phyloP scores from a whole-genome alignment of 2,797 vertebrate species.

The Odontamblyopus rebecca region DNA sequence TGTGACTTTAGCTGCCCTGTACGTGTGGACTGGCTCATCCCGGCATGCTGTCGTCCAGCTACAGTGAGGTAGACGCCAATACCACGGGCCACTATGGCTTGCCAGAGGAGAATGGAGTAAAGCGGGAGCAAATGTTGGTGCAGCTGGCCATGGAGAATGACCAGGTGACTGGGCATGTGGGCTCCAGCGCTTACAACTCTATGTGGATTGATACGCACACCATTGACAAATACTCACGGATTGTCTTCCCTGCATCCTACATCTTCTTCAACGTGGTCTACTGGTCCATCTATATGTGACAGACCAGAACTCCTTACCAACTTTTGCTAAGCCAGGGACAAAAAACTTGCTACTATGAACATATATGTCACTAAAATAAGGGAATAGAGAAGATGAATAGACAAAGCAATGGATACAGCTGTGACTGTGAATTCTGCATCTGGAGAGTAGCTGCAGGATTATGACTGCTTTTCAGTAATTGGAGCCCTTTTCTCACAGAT shows the following conservation, averaged over 20 bases:
- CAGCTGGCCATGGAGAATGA: slow-evolving; percentile 82
- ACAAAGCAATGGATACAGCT: not conserved
- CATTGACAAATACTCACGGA: slow-evolving; percentile 91
- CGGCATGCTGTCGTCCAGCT: slow-evolving; percentile 79
- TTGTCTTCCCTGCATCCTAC: slow-evolving; percentile 89
- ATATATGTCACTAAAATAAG: not conserved
- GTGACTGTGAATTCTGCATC: not conserved
- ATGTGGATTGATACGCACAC: slow-evolving; percentile 89
- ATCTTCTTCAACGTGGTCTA: slow-evolving; percentile 93
- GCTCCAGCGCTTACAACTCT: slow-evolving; percentile 77
- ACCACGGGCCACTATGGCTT: slow-evolving; percentile 79
- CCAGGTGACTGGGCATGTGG: slow-evolving; percentile 76
- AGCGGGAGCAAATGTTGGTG: slow-evolving; percentile 83
- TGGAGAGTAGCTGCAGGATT: not conserved
- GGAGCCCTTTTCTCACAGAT: not conserved
- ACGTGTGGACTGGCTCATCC: slow-evolving; percentile 80
- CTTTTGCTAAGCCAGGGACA: not conserved
- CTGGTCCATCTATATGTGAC: slow-evolving; percentile 91
- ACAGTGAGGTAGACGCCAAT: slow-evolving; percentile 83
- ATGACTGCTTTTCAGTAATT: not conserved
- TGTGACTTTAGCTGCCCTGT: slow-evolving; percentile 79
- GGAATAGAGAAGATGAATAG: not conserved
- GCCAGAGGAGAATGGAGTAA: slow-evolving; percentile 80
- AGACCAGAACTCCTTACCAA: not conserved
- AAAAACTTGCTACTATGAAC: not conserved